Conservation (phyloP, 2,888 invertebrate species). For the Polymixis lichenea region DNA sequence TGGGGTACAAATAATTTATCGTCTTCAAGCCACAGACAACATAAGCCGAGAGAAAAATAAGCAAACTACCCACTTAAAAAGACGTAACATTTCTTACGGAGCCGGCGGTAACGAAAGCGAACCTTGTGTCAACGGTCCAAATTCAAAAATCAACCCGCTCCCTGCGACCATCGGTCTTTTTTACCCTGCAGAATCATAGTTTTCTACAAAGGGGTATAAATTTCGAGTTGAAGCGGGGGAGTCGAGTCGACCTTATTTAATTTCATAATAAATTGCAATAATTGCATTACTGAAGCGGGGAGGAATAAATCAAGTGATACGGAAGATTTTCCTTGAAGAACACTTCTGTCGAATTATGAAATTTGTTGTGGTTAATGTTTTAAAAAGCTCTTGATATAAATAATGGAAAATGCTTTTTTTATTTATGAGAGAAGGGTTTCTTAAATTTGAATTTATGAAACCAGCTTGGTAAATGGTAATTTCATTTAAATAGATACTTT, state of each 20-base stretch:
- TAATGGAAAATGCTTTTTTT: constrained; percentile 49
- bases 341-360: constrained; percentile 72
- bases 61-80: constrained; percentile 88
- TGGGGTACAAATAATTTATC: constrained; percentile 89
- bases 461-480: constrained; percentile 15
- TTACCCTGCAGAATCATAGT: constrained; percentile 76
- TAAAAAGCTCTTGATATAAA: constrained; percentile 59
- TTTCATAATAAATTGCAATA: constrained; percentile 90
- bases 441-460: constrained; percentile 14
- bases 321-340: constrained; percentile 71
- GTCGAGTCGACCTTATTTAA: constrained; percentile 87
- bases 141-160: constrained; percentile 81
- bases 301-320: constrained; percentile 84
- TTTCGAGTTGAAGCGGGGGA: constrained; percentile 77
- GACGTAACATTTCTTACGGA: constrained; percentile 74
- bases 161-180: constrained; percentile 72
- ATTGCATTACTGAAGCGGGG: constrained; percentile 85
- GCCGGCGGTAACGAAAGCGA: constrained; percentile 71
- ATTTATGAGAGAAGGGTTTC: constrained; percentile 10
- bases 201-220: constrained; percentile 85
- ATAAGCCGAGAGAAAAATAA: constrained; percentile 88
- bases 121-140: constrained; percentile 75
- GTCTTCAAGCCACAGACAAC: constrained; percentile 86
- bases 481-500: constrained; percentile 25
- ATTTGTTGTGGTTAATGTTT: constrained; percentile 65